Evolutionary conservation across 2,113 vertebrate genomes (phyloP).

Genomic region (Balaenoptera acutorostrata): DNA sequence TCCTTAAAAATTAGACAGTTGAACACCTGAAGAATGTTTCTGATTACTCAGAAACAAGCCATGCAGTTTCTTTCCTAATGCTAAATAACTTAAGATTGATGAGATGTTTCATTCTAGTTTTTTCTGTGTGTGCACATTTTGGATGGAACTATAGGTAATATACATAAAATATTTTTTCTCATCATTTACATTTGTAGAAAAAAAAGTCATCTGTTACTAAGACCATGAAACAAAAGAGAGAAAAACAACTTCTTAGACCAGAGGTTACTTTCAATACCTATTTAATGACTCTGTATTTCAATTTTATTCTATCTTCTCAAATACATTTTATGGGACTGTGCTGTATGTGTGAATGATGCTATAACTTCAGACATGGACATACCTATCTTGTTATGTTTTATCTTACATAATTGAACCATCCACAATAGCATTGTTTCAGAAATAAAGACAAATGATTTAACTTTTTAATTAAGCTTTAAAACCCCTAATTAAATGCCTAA

Average conservation of each 20-base stretch:
- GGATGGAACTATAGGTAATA: background rate
- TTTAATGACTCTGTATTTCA: slow-evolving; percentile 77
- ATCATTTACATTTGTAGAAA: slow-evolving; percentile 34
- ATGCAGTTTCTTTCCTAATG: background rate
- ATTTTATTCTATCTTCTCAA: slow-evolving; percentile 64
- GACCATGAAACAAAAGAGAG: slow-evolving; percentile 44
- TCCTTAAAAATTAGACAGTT: background rate
- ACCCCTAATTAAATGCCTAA: slow-evolving; percentile 83
- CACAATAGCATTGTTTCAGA: slow-evolving; percentile 66
- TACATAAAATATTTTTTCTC: background rate
- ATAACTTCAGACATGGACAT: slow-evolving; percentile 72
- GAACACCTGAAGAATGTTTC: background rate
- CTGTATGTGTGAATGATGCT: slow-evolving; percentile 65
- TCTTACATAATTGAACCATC: slow-evolving; percentile 75
- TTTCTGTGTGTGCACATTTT: background rate
- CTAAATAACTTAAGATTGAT: background rate
- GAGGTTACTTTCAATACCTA: slow-evolving; percentile 62
- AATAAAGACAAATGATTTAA: slow-evolving; percentile 83
- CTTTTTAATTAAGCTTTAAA: slow-evolving; percentile 86
- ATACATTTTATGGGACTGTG: slow-evolving; percentile 69
- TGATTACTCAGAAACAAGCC: background rate
- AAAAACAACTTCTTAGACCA: slow-evolving; percentile 65
- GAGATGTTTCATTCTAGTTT: background rate
- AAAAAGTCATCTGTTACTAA: slow-evolving; percentile 38
- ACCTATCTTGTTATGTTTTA: slow-evolving; percentile 72